Conservation (phyloP, 2,113 vertebrate species). For the Siniperca knerii region DNA sequence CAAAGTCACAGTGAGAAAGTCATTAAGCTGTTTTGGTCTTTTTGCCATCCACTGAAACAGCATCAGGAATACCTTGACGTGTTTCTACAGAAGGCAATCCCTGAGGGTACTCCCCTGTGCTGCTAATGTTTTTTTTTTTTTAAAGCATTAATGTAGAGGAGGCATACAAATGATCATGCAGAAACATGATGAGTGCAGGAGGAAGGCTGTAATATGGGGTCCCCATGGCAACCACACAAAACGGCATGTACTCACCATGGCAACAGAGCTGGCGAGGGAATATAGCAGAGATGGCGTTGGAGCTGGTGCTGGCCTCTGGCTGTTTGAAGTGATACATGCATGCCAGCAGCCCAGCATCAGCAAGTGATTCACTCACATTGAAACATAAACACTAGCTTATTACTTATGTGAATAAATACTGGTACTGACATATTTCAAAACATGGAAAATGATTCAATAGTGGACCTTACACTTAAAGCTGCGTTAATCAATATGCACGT, state of each 20-base stretch:
- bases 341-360: slow-evolving; percentile 32
- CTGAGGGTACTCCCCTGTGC: slow-evolving; percentile 38
- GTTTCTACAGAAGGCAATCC: slow-evolving; percentile 57
- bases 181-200: slow-evolving; percentile 73
- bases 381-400: slow-evolving; percentile 3
- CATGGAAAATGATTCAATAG: background rate
- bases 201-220: slow-evolving; percentile 69
- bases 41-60: slow-evolving; percentile 10
- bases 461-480: background rate
- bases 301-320: slow-evolving; percentile 64
- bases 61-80: slow-evolving; percentile 31
- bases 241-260: slow-evolving; percentile 82
- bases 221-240: slow-evolving; percentile 81
- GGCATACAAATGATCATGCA: slow-evolving; percentile 76
- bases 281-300: slow-evolving; percentile 43
- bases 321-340: slow-evolving; percentile 64
- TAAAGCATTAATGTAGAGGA: slow-evolving; percentile 48
- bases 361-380: slow-evolving; percentile 22
- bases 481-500: background rate
- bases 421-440: background rate
- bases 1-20: slow-evolving; percentile 39
- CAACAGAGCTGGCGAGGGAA: slow-evolving; percentile 75
- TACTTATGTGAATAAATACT: background rate
- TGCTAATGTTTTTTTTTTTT: slow-evolving; percentile 29
- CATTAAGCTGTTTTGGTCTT: slow-evolving; percentile 8